These are phyloP conservation scores for Platichthys stellatus DNA, from an alignment of 2,113 vertebrate genomes.

Conservation along the genomic window DNA sequence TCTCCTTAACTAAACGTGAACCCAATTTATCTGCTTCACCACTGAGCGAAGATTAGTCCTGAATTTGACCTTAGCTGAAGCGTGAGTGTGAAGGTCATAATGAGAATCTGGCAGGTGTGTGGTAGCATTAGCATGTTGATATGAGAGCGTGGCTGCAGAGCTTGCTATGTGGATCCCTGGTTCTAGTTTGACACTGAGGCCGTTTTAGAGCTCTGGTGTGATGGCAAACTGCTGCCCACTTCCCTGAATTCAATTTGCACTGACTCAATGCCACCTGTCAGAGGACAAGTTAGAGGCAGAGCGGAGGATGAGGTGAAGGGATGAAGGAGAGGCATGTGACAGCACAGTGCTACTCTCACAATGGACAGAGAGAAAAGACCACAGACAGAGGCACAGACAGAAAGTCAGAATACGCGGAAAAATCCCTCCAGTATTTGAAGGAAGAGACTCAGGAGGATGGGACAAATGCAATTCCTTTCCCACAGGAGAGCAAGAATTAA, in stretches of 20 bases:
- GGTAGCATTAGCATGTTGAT: conserved; percentile 50
- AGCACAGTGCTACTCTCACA: conserved; percentile 67
- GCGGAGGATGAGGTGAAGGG: conserved; percentile 31
- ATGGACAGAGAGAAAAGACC: conserved; percentile 61
- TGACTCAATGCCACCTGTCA: conserved; percentile 62
- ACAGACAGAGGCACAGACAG: conserved; percentile 12
- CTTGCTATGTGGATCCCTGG: conserved; percentile 11
- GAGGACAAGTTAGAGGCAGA: conserved; percentile 47
- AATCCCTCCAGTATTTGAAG: conserved; percentile 26
- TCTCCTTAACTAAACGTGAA: conserved; percentile 13
- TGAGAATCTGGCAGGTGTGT: conserved; percentile 32
- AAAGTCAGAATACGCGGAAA: conserved; percentile 19
- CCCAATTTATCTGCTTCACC: neutral
- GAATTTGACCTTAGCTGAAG: conserved; percentile 34
- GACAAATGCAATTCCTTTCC: conserved; percentile 51
- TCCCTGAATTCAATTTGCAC: conserved; percentile 72
- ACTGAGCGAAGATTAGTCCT: neutral
- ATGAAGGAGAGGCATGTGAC: conserved; percentile 66
- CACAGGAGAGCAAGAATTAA: conserved; percentile 52
- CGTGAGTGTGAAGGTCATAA: conserved; percentile 34
- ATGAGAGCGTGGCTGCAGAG: conserved; percentile 24
- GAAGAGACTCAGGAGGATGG: conserved; percentile 19
- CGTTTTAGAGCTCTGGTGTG: conserved; percentile 44
- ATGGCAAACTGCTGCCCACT: conserved; percentile 31
- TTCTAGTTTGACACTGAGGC: conserved; percentile 22